Evolutionary conservation across 2,113 vertebrate species (phyloP), one percentile per base, ranked within the genome.

Genomic region (Ahaetulla prasina): DNA sequence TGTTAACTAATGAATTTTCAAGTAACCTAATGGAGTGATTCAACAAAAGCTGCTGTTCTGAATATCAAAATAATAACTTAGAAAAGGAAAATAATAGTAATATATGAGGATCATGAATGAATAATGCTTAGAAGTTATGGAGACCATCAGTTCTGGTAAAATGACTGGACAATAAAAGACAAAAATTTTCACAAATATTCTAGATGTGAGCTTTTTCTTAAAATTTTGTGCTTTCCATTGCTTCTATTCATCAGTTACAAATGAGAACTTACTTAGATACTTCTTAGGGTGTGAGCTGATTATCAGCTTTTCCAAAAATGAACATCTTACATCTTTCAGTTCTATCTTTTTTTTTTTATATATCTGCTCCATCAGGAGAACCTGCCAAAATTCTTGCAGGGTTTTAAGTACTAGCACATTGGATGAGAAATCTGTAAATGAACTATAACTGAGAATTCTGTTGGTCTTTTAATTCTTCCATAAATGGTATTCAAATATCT

Each of bases 21-120:
- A 90, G 22, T 52, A 89, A 90, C 91, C 92, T 86, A 94, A 94
- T 95, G 95, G 95, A 94, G 57, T 94, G 68, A 95, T 92, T 91
- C 87, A 80, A 6, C 90, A 93, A 88, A 94, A 95, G 9, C 96
- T 85, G 94, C 89, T n/a, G 92, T 92, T n/a, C n/a, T 54, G n/a
- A 91, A 94, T 93, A 90, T 91, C 57, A 94, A 94, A 94, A 90
- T 63, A 93, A 80, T 25, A 87, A 35, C 14, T 57, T 57, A n/a
- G 47, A 39, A 35, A 39, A 27, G 18, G 47, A 8, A 11, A 87
- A 23, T 2, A 91, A 8, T 39, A 84, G 30, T 4, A 25, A 91
- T 25, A 87, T 39, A 7, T 20, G 43, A 54, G 50, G 53, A 20
- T 45, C 35, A 91, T n/a, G 55, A 22, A 53, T 53, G 74, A 84